Conservation (phyloP, 2,888 invertebrate species). For the Elysia crispata region DNA sequence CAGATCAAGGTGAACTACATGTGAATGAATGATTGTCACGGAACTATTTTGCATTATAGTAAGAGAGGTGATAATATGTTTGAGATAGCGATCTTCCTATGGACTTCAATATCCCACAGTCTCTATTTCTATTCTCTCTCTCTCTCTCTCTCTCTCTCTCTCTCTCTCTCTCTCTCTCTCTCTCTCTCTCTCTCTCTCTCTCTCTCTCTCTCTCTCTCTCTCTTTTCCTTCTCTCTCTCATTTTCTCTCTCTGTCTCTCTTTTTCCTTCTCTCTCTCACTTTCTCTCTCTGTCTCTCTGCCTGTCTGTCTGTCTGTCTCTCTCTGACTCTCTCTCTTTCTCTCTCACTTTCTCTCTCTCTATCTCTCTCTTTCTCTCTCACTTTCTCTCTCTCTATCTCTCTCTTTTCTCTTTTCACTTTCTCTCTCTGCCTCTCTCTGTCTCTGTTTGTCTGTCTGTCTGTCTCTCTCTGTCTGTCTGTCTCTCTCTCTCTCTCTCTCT, state of each 20-base stretch:
- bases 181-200: background rate
- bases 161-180: constrained; percentile 26
- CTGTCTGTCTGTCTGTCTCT: background rate
- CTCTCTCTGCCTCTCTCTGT: too few species aligned
- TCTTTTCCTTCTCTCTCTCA: background rate
- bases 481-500: background rate
- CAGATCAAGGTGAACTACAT: too few species aligned
- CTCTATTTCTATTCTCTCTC: background rate
- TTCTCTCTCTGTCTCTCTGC: too few species aligned
- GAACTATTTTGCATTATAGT: too few species aligned
- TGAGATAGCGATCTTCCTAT: background rate
- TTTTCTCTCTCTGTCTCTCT: background rate
- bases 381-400: background rate
- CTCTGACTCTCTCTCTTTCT: background rate
- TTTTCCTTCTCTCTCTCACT: background rate
- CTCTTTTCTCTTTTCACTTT: too few species aligned
- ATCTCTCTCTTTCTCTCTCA: too few species aligned
- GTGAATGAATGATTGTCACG: too few species aligned
- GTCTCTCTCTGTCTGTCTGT: background rate
- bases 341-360: background rate
- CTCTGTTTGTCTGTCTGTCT: too few species aligned
- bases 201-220: constrained; percentile 1
- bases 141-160: constrained; percentile 21
- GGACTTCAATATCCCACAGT: background rate
- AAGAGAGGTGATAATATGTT: background rate